Conservation (phyloP, 2,888 invertebrate species). For the Notodonta dromedarius region DNA sequence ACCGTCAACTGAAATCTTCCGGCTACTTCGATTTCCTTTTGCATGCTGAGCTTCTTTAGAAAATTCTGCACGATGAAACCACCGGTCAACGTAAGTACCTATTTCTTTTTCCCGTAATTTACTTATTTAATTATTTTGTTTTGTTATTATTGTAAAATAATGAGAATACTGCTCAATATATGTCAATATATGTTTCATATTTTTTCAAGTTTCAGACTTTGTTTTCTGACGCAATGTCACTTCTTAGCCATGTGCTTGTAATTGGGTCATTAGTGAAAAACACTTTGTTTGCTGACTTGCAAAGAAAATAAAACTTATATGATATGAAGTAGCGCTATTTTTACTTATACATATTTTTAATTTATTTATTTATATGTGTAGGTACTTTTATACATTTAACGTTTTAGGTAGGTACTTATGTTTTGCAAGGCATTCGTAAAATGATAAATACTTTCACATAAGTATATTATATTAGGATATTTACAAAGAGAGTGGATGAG, state of each 20-base stretch:
- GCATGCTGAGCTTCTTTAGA: conserved; percentile 69
- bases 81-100: conserved; percentile 71
- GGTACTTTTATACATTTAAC: too few species aligned
- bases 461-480: too few species aligned
- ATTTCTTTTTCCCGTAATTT: background rate
- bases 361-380: too few species aligned
- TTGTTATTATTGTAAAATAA: background rate
- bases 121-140: too few species aligned
- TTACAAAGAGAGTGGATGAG: too few species aligned
- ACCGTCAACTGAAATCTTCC: background rate
- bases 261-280: background rate
- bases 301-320: background rate
- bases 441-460: too few species aligned
- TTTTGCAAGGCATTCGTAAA: too few species aligned
- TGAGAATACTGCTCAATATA: background rate
- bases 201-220: background rate
- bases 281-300: background rate
- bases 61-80: conserved; percentile 76
- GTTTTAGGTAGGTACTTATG: too few species aligned
- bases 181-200: background rate
- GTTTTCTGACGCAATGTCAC: conserved; percentile 3
- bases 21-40: conserved; percentile 23
- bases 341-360: too few species aligned
- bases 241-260: background rate
- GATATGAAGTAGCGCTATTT: too few species aligned